These are phyloP conservation scores for Drosophila truncata DNA, from an alignment of 1,140 invertebrate species.

Conservation along the genomic window DNA sequence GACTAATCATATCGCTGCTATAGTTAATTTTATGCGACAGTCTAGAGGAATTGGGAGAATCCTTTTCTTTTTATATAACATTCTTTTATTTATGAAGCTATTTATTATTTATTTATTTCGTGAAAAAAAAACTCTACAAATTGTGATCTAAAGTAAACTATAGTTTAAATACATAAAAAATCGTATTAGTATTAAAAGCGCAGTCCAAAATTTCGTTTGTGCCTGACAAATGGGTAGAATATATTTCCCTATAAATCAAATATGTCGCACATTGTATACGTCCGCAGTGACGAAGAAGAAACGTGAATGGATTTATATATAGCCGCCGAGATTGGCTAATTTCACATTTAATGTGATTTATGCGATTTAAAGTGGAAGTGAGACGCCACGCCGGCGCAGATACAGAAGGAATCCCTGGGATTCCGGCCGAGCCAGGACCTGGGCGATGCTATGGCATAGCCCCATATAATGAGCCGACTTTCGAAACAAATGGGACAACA, in stretches of 20 bases:
- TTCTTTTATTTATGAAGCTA: no score
- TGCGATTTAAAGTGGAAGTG: slow-evolving; percentile 64
- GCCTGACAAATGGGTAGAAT: slow-evolving; percentile 56
- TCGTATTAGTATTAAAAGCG: not conserved
- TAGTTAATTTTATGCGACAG: no score
- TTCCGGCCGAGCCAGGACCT: not conserved
- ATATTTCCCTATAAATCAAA: slow-evolving; percentile 56
- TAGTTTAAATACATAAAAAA: not conserved
- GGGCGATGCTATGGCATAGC: not conserved
- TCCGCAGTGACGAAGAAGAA: not conserved
- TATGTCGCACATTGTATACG: not conserved
- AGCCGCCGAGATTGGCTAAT: slow-evolving; percentile 32
- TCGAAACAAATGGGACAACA: slow-evolving; percentile 53
- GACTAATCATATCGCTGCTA: no score
- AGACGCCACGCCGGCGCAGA: slow-evolving; percentile 52
- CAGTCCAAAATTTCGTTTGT: not conserved
- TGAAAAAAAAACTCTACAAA: no score
- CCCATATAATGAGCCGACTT: slow-evolving; percentile 54
- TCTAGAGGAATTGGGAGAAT: no score
- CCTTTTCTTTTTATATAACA: no score
- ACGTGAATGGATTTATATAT: slow-evolving; percentile 29
- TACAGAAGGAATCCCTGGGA: not conserved
- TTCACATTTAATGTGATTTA: slow-evolving; percentile 63
- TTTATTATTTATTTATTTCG: no score
- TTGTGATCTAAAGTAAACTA: not conserved